Percentiles rank a stretch among this genome's conserved stretches.
These are phyloP conservation scores for Ochropacha duplaris DNA, from an alignment of 2,888 invertebrate genomes.

Conservation along the genomic window DNA sequence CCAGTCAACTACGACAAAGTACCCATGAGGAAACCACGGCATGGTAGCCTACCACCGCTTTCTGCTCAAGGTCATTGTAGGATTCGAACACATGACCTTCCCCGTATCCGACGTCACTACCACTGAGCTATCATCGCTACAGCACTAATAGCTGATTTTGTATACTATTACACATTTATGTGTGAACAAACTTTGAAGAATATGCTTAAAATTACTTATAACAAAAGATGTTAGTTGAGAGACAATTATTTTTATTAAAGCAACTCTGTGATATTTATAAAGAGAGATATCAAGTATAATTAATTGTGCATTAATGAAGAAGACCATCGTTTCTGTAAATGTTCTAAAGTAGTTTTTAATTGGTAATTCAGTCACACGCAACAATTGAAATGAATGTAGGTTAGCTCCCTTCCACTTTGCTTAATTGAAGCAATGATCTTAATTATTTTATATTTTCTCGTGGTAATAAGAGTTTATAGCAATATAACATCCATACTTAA, in stretches of 20 bases:
- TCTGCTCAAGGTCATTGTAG: too few species aligned
- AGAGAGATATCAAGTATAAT: constrained; percentile 26
- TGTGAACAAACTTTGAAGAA: neutral
- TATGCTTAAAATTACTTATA: too few species aligned
- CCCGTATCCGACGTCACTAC: too few species aligned
- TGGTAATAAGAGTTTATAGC: neutral
- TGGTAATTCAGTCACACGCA: constrained; percentile 62
- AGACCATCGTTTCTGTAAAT: constrained; percentile 42
- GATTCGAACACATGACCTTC: too few species aligned
- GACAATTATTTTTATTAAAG: neutral
- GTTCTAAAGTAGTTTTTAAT: constrained; percentile 70
- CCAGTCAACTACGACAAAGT: too few species aligned
- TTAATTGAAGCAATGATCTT: constrained; percentile 39
- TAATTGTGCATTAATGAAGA: constrained; percentile 52
- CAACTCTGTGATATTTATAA: neutral
- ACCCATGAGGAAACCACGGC: too few species aligned
- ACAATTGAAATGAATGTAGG: constrained; percentile 60
- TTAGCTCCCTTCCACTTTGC: constrained; percentile 39
- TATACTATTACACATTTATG: too few species aligned
- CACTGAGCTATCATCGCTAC: too few species aligned
- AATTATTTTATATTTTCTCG: neutral
- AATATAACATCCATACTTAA: neutral
- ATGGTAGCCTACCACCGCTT: too few species aligned
- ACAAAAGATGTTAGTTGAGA: neutral
- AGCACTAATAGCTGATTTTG: too few species aligned